Base-by-base conservation (phyloP, 64 coral and sea anemone genomes). In the Cladopsammia gracilis region DNA sequence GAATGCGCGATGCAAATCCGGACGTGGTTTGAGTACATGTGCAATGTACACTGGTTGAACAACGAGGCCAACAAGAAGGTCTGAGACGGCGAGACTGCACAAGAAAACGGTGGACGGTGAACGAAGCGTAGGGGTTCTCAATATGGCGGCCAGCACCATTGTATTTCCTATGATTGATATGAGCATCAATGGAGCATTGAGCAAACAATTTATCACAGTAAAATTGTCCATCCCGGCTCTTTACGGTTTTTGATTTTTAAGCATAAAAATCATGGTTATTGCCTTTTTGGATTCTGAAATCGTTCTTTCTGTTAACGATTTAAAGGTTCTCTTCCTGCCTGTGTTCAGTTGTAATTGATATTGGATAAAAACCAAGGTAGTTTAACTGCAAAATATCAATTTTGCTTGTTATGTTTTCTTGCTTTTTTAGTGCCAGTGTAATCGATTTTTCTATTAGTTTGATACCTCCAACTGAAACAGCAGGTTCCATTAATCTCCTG, bases 1-100 rank as follows among this genome's bases (percentile, higher is more conserved):
- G 22, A 26, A 23, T 10, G 13, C 22, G 3, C 34, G 11, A 6
- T 70, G 10, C 12, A 70, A 25, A 7, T 12, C 23, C 12, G 8
- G 10, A 7, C 24, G 8, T 1, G 23, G 23, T 1, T 23, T 70
- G 3, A 70, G n/a, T 70, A 24, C n/a, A 6, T 70, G 7, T 11
- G 67, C 25, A 70, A 70, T 70, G 12, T 43, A 70, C 42, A 70
- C 3, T 6, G 67, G 67, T 70, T 70, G 67, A 26, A 25, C 67
- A 25, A 70, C 25, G 8, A 70, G 25, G 25, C 67, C 67, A 70
- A 70, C 67, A 70, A 70, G 67, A 70, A 70, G 23, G 12, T 70
- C 67, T 70, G 67, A 42, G 25, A 70, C 67, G 24, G 67, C 67
- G 67, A 70, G 67, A 70, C 67, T 70, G 67, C 67, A 70, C 22